These are phyloP conservation scores for Peromyscus aztecus DNA, from an alignment of 2,797 vertebrate species.

Conservation along the genomic window DNA sequence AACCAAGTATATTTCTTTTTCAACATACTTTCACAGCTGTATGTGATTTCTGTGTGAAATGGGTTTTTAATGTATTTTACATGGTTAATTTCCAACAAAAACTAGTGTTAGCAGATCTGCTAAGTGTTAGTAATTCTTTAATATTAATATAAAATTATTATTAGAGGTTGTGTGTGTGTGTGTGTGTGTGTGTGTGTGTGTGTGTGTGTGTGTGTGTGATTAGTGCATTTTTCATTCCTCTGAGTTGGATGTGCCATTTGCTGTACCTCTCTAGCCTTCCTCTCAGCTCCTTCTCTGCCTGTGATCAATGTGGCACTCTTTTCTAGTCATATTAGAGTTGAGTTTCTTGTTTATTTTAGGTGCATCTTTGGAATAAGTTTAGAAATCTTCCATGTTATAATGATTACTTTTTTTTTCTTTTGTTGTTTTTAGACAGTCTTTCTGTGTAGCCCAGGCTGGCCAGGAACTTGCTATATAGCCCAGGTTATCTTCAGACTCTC, in stretches of 20 bases:
- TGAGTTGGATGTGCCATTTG: background rate
- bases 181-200: background rate
- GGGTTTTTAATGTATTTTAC: conserved; percentile 3
- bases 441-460: background rate
- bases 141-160: background rate
- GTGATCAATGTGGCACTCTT: background rate
- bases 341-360: background rate
- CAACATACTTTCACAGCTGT: background rate
- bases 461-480: background rate
- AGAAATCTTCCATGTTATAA: background rate
- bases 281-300: background rate
- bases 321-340: background rate
- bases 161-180: background rate
- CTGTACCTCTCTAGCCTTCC: background rate
- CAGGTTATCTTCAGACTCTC: background rate
- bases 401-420: background rate
- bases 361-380: background rate
- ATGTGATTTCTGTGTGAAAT: conserved; percentile 26
- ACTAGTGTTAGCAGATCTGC: background rate
- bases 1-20: background rate
- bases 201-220: background rate
- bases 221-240: background rate
- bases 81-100: background rate
- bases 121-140: background rate
- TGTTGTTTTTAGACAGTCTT: background rate